Evolutionary conservation across 2,113 vertebrate species (phyloP), one percentile per base, ranked within the genome.

Genomic region (Callionymus lyra): DNA sequence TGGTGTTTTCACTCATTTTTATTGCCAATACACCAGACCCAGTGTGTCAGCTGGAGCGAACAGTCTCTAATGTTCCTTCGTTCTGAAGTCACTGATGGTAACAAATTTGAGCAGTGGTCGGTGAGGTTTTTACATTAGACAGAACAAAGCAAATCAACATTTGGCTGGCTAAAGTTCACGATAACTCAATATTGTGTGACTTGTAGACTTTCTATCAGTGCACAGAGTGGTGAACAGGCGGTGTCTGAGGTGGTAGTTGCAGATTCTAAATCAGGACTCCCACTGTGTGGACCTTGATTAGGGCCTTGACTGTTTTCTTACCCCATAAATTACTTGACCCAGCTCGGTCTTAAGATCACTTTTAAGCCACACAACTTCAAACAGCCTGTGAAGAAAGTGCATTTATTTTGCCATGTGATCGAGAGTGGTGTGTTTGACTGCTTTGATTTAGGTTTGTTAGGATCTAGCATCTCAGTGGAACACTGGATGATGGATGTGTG

Each of bases 261-360:
- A 6, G 53, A 62, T 62, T 55, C 46, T 71, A 75, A 76, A 72
- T 61, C 53, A 64, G 50, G 59, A 50, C 61, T 61, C 59, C 49
- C 42, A 32, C 57, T 68, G 46, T 52, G 63, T 40, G 52, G 61
- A 52, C 50, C 58, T 57, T 66, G 62, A 76, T 72, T 69, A 76
- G 50, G 37, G 33, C 49, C 53, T 39, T 33, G 53, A 49, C 53
- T 63, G 49, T 69, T 76, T 65, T 59, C 53, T 55, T 60, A 57
- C 56, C 47, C 47, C 34, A 56, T 69, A 69, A 72, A 72, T 72
- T 61, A 68, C 68, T 53, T 14, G 31, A 58, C 45, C 37, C 12
- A 1, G 17, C 44, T 49, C 34, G 37, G 50, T 33, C 41, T 31
- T 32, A 14, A 54, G 40, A 59, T 63, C 54, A 49, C 16, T 53